phyloP scores from a whole-genome alignment of 1,140 invertebrate genomes.

The Megalopta genalis region DNA sequence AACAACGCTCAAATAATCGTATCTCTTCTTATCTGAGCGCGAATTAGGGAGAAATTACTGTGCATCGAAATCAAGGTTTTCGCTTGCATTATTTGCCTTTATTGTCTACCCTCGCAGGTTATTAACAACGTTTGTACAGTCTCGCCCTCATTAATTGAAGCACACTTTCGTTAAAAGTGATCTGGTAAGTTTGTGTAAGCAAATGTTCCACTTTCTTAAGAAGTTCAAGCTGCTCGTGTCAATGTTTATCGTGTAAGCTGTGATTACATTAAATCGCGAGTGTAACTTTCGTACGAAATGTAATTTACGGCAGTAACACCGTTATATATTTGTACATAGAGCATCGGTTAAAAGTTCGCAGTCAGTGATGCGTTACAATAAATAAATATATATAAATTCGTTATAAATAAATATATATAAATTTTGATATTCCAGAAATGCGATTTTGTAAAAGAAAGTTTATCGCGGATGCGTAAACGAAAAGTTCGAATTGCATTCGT shows the following conservation, averaged over 20 bases:
- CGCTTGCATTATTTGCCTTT: neutral
- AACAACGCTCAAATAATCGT: too few species aligned
- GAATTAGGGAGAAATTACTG: too few species aligned
- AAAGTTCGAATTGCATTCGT: too few species aligned
- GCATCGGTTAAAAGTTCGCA: too few species aligned
- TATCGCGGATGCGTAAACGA: too few species aligned
- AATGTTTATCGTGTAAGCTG: neutral
- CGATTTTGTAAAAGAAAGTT: too few species aligned
- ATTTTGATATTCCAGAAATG: too few species aligned
- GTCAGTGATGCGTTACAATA: too few species aligned
- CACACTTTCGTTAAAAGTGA: neutral
- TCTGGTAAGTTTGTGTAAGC: neutral
- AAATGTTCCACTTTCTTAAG: neutral
- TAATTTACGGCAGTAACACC: neutral
- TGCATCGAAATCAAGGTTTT: neutral
- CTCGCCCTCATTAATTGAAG: neutral
- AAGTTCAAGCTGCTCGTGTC: neutral
- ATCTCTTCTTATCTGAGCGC: too few species aligned
- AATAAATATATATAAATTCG: too few species aligned
- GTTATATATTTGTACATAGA: neutral
- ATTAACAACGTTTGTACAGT: slow-evolving; percentile 8
- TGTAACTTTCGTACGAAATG: too few species aligned
- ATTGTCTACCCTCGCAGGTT: neutral
- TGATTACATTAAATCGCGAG: neutral
- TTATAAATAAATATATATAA: too few species aligned